Percentiles rank a stretch among this genome's conserved stretches.
These are phyloP conservation scores for Tympanuchus pallidicinctus DNA, from an alignment of 2,113 vertebrate genomes.

Conservation along the genomic window DNA sequence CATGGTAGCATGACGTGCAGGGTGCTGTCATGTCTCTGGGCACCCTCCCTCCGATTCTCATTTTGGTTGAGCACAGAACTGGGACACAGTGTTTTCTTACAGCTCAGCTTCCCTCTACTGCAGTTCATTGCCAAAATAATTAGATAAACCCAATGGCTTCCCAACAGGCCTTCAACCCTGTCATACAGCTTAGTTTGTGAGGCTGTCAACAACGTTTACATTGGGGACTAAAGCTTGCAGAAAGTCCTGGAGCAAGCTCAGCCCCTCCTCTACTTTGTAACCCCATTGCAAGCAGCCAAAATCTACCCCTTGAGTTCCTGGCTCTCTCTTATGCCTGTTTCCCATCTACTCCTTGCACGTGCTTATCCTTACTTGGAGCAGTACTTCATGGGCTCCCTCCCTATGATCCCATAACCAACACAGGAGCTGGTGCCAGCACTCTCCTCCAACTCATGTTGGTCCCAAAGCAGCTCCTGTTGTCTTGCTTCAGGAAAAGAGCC, in stretches of 20 bases:
- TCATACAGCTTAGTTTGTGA: neutral
- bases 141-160: neutral
- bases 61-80: fast-evolving
- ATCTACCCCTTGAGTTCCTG: neutral
- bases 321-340: neutral
- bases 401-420: fast-evolving
- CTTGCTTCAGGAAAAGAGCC: neutral
- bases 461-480: neutral
- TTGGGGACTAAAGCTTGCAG: neutral
- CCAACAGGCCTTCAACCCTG: neutral
- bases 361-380: neutral
- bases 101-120: neutral
- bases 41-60: neutral
- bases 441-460: fast-evolving
- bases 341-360: neutral
- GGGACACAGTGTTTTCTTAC: neutral
- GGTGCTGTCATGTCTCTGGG: neutral
- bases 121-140: neutral
- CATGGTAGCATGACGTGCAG: neutral
- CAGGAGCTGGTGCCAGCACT: neutral
- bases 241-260: neutral
- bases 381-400: neutral
- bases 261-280: neutral
- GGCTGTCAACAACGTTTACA: neutral
- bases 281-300: neutral